Base-by-base conservation (phyloP, 2,797 vertebrate genomes). In the Chaenodraco wilsoni region DNA sequence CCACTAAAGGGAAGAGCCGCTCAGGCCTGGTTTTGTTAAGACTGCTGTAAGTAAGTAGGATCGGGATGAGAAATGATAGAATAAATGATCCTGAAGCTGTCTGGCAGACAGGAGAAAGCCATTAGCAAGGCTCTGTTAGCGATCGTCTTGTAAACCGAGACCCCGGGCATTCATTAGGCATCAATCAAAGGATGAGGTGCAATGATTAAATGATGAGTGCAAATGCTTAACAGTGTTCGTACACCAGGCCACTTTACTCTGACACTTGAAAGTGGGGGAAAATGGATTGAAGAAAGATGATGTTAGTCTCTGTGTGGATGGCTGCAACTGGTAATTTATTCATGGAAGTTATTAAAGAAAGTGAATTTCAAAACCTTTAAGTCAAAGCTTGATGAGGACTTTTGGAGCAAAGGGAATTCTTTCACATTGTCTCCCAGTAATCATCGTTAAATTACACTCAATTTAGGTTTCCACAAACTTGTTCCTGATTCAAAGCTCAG, bases 61-160 rank as follows among this genome's bases (percentile, higher is more conserved):
- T 64, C 27, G 43, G 44, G 7, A 6, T 17, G 40, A 68, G 51
- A 64, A 72, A 48, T 65, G 17, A 45, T n/a, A 23, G 58, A 62
- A 65, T 59, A 66, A 72, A 69, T 69, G 51, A 3, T 57, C n/a
- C 60, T 50, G 17, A 40, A 48, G 60, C 62, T 72, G 75, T 80
- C 81, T 68, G 77, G 65, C 72, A 85, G 86, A 81, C 93, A 90
- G 92, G 89, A 92, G 92, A 85, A 91, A 91, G 13, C 95, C 94
- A 96, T 97, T 97, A 97, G 95, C 94, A 94, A 89, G 90, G 90
- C 94, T 95, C 91, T 93, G 95, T 96, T 96, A 95, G 94, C 93
- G 94, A 95, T 94, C 93, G 93, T 91, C 93, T 94, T 94, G 94
- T 94, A 95, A 95, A 93, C 95, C 89, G 91, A 95, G 95, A 93